Conservation (phyloP, 2,797 vertebrate genomes). For the Pseudochromis fuscus region DNA sequence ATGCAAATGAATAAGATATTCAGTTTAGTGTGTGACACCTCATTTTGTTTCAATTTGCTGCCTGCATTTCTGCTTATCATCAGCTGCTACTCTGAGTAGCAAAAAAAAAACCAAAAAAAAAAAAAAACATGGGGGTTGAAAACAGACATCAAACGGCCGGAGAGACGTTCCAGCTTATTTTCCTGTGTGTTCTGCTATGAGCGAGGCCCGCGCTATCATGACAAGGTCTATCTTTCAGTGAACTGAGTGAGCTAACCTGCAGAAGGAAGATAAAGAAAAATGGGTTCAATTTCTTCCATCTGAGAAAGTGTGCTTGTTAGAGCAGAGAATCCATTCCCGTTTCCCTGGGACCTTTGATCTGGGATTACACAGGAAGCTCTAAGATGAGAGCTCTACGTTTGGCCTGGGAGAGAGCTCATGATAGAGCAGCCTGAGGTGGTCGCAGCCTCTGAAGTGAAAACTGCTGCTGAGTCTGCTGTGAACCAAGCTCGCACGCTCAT, state of each 20-base stretch:
- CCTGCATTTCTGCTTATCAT: slow-evolving; percentile 56
- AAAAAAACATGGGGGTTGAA: slow-evolving; percentile 54
- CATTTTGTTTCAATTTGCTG: slow-evolving; percentile 36
- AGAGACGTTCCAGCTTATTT: slow-evolving; percentile 55
- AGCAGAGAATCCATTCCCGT: slow-evolving; percentile 79
- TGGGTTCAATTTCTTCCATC: slow-evolving; percentile 78
- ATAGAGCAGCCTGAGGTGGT: slow-evolving; percentile 76
- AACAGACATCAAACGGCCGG: slow-evolving; percentile 77
- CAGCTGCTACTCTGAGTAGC: slow-evolving; percentile 49
- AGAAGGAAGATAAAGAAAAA: slow-evolving; percentile 83
- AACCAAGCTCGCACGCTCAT: slow-evolving; percentile 61
- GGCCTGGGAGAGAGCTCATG: slow-evolving; percentile 74
- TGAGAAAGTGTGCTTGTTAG: slow-evolving; percentile 82
- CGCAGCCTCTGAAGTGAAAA: slow-evolving; percentile 78
- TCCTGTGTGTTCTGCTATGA: slow-evolving; percentile 65
- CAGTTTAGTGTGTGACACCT: slow-evolving; percentile 30
- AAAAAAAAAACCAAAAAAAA: too few species aligned
- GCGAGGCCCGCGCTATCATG: slow-evolving; percentile 60
- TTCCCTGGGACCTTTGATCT: slow-evolving; percentile 83
- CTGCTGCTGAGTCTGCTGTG: slow-evolving; percentile 61
- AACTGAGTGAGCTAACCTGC: slow-evolving; percentile 77
- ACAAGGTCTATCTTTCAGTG: slow-evolving; percentile 73
- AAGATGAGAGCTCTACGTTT: slow-evolving; percentile 72
- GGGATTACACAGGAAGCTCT: slow-evolving; percentile 81
- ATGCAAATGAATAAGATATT: slow-evolving; percentile 17